Evolutionary conservation across 1,140 invertebrate genomes (phyloP).

Genomic region (Glossosoma conforme): DNA sequence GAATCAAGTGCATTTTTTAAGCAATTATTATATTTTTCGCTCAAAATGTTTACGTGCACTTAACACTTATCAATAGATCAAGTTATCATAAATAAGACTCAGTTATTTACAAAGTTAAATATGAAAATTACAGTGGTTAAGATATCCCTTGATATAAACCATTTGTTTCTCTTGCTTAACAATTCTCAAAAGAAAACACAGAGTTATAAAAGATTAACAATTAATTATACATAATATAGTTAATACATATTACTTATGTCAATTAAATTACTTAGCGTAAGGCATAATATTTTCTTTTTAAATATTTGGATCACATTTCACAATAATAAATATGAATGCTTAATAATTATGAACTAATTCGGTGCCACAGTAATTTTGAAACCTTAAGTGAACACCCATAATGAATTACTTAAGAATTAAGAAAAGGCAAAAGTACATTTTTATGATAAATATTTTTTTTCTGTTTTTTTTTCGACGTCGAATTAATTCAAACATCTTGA

Average conservation of each 20-base stretch:
- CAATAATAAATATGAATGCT: slow-evolving; percentile 10
- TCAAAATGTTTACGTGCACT: no score
- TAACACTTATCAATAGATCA: no score
- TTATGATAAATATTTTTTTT: slow-evolving; percentile 1
- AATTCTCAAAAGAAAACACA: no score
- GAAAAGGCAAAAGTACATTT: slow-evolving; percentile 11
- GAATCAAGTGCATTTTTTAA: no score
- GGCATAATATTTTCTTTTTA: slow-evolving; percentile 19
- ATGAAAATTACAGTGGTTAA: no score
- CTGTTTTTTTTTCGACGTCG: slow-evolving; percentile 11
- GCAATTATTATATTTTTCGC: no score
- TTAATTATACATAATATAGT: no score
- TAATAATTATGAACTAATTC: slow-evolving; percentile 3
- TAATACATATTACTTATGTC: background rate
- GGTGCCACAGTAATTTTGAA: background rate
- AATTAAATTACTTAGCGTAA: slow-evolving; percentile 9
- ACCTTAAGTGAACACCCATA: slow-evolving; percentile 15
- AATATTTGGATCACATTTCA: slow-evolving; percentile 18
- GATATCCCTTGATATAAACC: no score
- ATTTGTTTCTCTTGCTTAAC: no score
- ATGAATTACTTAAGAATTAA: slow-evolving; percentile 4
- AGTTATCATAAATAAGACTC: no score
- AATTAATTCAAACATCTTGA: slow-evolving; percentile 26
- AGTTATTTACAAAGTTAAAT: no score
- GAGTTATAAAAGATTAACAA: no score